A percentile compares a stretch with the other conserved stretches of the same genome.
Conservation (phyloP, 2,797 vertebrate genomes). For the Denticeps clupeoides region DNA sequence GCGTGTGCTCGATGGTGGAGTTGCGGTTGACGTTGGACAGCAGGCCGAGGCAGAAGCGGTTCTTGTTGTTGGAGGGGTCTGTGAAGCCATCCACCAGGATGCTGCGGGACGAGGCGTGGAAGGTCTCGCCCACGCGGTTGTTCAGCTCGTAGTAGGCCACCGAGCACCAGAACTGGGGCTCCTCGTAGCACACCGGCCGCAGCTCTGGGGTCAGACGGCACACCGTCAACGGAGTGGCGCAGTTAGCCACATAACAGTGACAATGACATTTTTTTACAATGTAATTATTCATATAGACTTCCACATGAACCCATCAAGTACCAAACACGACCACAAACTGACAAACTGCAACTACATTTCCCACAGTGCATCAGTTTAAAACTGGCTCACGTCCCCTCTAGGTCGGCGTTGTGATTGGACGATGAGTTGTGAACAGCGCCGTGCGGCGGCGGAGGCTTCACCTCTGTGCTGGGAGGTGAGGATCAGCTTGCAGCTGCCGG, state of each 20-base stretch:
- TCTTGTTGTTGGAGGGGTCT: constrained; percentile 92
- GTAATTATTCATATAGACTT: too few species aligned
- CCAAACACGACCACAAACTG: too few species aligned
- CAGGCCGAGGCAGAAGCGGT: constrained; percentile 91
- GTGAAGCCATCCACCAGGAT: constrained; percentile 94
- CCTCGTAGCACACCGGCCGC: constrained; percentile 89
- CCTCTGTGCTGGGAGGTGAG: constrained; percentile 73
- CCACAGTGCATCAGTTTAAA: too few species aligned
- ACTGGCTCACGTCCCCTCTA: too few species aligned
- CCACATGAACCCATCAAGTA: too few species aligned
- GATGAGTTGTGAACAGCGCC: too few species aligned
- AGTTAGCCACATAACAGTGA: not conserved
- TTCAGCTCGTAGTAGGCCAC: constrained; percentile 96
- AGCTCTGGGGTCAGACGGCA: constrained; percentile 56
- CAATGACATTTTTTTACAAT: too few species aligned
- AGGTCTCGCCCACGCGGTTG: constrained; percentile 89
- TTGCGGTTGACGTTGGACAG: constrained; percentile 96
- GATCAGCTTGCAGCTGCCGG: constrained; percentile 65
- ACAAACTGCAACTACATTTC: too few species aligned
- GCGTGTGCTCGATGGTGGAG: constrained; percentile 93
- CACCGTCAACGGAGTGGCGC: not conserved
- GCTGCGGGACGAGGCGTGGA: constrained; percentile 85
- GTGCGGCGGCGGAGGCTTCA: too few species aligned
- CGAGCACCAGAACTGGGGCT: constrained; percentile 93
- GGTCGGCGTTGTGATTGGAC: too few species aligned